Base-by-base conservation (phyloP, 2,113 vertebrate species). In the Oncorhynchus nerka region DNA sequence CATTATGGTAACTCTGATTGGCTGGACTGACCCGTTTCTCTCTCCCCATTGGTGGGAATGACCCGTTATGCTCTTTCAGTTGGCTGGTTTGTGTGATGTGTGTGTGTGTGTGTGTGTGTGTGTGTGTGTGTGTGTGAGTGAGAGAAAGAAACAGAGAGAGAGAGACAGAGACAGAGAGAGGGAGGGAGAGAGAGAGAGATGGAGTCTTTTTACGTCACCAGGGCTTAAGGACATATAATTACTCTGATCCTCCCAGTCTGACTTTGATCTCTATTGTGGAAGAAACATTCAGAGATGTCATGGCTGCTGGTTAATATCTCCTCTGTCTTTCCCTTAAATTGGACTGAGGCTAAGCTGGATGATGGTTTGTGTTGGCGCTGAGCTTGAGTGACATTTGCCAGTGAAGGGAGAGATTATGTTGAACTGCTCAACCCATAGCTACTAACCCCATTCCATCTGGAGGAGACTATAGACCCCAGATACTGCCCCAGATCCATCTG, bases 341-440 rank as follows among this genome's bases (percentile, higher is more conserved):
- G 86, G 80, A 84, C 80, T 69, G 79, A 79, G 82, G 81, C 90
- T 92, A 88, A 92, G 85, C 88, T 90, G 90, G 84, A 84, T 89
- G 90, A 93, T 89, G 85, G 79, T 82, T 90, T 83, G 81, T 91
- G 87, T 90, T 88, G 80, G 85, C 80, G 78, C 90, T 87, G 84
- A 92, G 85, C 89, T 92, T 93, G 91, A 93, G 76, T 93, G 93
- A 93, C 90, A 79, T 90, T 93, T 92, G 91, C 90, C 88, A 88
- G 86, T 78, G 79, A 24, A 4, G 64, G 81, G 80, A 77, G 83
- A 89, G 91, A 93, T 91, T 93, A 93, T 91, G 92, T 88, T 82
- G 86, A 89, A 91, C 83, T 75, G 77, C 86, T 90, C 89, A 90
- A 86, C 88, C 88, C 89, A 87, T 75, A 75, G 87, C 86, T 79